Evolutionary conservation across 2,888 invertebrate species (phyloP), one percentile per base, ranked within the genome.

Genomic region (Stictocephala bisonia): DNA sequence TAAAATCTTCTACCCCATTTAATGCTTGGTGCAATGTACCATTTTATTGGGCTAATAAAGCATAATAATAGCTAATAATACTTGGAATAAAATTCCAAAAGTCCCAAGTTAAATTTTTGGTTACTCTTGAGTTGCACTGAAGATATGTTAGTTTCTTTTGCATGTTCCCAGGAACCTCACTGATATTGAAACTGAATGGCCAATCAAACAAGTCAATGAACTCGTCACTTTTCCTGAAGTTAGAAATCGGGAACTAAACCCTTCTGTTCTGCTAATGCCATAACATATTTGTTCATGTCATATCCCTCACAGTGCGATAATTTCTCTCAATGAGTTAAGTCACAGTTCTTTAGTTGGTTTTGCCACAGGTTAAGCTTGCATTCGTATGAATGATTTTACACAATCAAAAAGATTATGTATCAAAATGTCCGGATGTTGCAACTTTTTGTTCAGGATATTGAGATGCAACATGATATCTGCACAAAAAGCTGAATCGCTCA

Each of bases 211-310:
- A 44, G 44, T 44, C 44, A 44, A 44, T 44, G 3, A 44, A 18
- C 44, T 44, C 11, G n/a, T 48, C 48, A 48, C 48, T 48, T 13
- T 48, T 48, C 48, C 48, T 48, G 18, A 48, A 48, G n/a, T 48
- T 24, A 48, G 13, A 48, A 48, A 48, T 13, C 48, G 4, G 48
- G 48, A 48, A 44, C 44, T 44, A 18, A 44, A 4, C 18, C 18
- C 44, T 44, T 44, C 44, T 44, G n/a, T 44, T 44, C n/a, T 44
- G 18, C 44, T n/a, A n/a, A n/a, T n/a, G n/a, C n/a, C n/a, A n/a
- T n/a, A n/a, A n/a, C n/a, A n/a, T n/a, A n/a, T n/a, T 2, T 44
- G 18, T 44, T 44, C 18, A 44, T 3, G 9, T 48, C 2, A 48
- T 11, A 48, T 9, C 48, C 48, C n/a, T 48, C 48, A 48, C 48